phyloP scores from a whole-genome alignment of 1,140 invertebrate genomes.

The Procambarus virginalis region DNA sequence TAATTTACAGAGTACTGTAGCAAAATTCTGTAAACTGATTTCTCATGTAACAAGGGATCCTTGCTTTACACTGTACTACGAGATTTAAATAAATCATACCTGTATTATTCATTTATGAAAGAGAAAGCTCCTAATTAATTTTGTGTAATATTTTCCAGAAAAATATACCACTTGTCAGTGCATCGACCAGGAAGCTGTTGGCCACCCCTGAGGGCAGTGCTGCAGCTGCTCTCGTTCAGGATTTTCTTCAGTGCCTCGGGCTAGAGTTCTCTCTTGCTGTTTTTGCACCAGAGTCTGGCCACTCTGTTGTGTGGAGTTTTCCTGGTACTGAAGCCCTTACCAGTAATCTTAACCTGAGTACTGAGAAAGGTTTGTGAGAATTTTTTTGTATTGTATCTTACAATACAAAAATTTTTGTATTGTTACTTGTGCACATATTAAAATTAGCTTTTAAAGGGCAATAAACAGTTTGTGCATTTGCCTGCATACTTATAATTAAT shows the following conservation, averaged over 20 bases:
- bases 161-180: constrained; percentile 53
- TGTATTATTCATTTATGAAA: not conserved
- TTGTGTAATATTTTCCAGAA: constrained; percentile 28
- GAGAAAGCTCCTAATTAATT: not conserved
- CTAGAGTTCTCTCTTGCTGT: constrained; percentile 65
- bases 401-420: not conserved
- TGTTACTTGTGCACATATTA: no score
- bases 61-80: not conserved
- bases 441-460: no score
- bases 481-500: no score
- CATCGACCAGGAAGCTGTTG: constrained; percentile 35
- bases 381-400: not conserved
- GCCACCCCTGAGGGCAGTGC: constrained; percentile 43
- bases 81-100: not conserved
- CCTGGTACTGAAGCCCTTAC: constrained; percentile 29
- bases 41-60: no score
- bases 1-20: no score
- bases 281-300: constrained; percentile 65
- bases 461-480: no score
- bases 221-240: constrained; percentile 60
- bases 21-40: no score
- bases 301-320: constrained; percentile 25
- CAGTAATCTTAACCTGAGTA: not conserved
- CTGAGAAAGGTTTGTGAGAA: not conserved
- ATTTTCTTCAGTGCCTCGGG: constrained; percentile 63